Evolutionary conservation across 2,113 vertebrate species (phyloP).

Genomic region (Todiramphus chloris): DNA sequence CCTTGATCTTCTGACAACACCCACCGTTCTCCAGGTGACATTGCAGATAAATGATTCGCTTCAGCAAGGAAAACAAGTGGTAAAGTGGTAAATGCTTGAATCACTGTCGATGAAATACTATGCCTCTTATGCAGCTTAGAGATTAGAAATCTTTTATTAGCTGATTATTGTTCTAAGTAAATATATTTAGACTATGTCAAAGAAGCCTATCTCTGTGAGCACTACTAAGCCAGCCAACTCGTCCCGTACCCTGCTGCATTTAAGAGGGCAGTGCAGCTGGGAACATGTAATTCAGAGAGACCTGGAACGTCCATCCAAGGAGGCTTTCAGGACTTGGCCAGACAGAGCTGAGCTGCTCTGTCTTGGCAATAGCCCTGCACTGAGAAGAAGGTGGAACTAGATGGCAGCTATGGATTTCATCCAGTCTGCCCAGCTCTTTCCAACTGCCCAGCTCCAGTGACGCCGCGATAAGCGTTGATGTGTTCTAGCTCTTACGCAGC

Average conservation of each 20-base stretch:
- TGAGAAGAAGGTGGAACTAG: neutral
- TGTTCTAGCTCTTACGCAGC: neutral
- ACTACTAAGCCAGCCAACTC: neutral
- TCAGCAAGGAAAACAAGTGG: conserved; percentile 41
- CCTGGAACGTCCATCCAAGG: neutral
- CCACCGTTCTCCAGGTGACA: conserved; percentile 1
- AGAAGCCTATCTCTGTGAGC: neutral
- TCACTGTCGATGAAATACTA: neutral
- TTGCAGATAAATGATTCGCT: conserved; percentile 35
- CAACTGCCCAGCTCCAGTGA: neutral
- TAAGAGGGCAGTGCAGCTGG: neutral
- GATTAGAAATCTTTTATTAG: conserved; percentile 4
- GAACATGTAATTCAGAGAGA: neutral
- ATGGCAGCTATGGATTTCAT: neutral
- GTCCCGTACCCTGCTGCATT: neutral
- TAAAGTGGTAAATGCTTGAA: conserved; percentile 8
- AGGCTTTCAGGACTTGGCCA: neutral
- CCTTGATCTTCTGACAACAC: conserved; percentile 62
- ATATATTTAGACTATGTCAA: neutral
- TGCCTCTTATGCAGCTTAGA: neutral
- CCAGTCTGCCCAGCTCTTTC: neutral
- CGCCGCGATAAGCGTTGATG: neutral
- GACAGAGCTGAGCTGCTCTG: neutral
- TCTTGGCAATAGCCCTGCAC: neutral
- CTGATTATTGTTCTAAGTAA: neutral